Evolutionary conservation across 2,113 vertebrate genomes (phyloP), one percentile per base, ranked within the genome.

Genomic region (Bujurquina vittata): DNA sequence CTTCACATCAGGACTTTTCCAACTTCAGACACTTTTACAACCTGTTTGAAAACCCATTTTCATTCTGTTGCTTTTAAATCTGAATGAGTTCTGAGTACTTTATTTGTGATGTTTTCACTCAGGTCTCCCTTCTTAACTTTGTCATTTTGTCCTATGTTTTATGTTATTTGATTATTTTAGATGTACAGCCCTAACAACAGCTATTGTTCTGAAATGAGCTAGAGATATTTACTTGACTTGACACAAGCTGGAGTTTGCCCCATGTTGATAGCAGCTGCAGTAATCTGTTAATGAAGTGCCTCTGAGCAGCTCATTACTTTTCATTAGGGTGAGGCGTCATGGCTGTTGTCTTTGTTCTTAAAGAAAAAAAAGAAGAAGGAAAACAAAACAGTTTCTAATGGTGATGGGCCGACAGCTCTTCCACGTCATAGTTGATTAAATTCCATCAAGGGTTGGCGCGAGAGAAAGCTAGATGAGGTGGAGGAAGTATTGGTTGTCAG

Each of bases 341-440:
- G 63, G 79, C 84, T 65, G 86, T 83, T 46, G 85, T 84, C 83
- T 92, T 89, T 63, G 88, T 80, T 80, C 75, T 75, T 37, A 83
- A 14, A 0, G 26, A 67, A 65, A 43, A 43, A 65, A 65, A n/a
- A 1, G 2, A 23, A 65, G 5, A 33, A 52, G 84, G 43, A 83
- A 87, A 79, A 79, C 84, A 91, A 56, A 67, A 15, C 40, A 14
- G 65, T 1, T 67, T 77, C 83, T 37, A 80, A 81, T 83, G 23
- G 60, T 52, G 72, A 92, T 49, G 75, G 57, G 49, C 65, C 8
- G 29, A 81, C 86, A 80, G 59, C 37, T 59, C 75, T 46, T 82
- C 61, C 62, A 54, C 61, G 80, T 61, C 22, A 2, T 18, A n/a
- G 29, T 77, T 91, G 85, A 91, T 93, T 89, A 84, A 87, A 92